Evolutionary conservation across 1,140 invertebrate genomes (phyloP).

Genomic region (Aphaenogaster floridana): DNA sequence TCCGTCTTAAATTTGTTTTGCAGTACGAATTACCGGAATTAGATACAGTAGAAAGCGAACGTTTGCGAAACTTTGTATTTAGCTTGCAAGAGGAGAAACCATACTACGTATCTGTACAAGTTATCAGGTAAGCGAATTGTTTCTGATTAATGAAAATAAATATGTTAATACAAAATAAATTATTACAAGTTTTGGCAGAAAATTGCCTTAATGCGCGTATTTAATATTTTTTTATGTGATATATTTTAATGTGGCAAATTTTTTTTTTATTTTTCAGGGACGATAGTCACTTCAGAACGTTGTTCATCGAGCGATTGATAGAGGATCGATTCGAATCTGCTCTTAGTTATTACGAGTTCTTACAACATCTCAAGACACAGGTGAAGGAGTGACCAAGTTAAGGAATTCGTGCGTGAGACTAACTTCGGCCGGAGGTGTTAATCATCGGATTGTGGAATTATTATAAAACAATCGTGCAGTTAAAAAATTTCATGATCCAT

Average conservation of each 20-base stretch:
- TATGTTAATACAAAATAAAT: not conserved
- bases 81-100: conserved; percentile 95
- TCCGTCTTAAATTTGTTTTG: conserved; percentile 60
- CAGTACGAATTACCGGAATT: conserved; percentile 93
- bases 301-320: conserved; percentile 96
- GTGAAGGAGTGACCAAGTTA: conserved; percentile 90
- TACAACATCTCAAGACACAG: conserved; percentile 97
- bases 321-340: conserved; percentile 98
- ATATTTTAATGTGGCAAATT: not conserved
- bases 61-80: conserved; percentile 93
- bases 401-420: conserved; percentile 47
- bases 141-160: not conserved
- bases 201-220: not conserved
- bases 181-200: not conserved
- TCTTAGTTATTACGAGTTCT: conserved; percentile 99
- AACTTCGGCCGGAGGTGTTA: conserved; percentile 61
- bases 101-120: conserved; percentile 91
- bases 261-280: conserved; percentile 89
- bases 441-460: conserved; percentile 50
- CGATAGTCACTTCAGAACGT: conserved; percentile 93
- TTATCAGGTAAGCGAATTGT: conserved; percentile 91
- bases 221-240: not conserved
- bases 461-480: conserved; percentile 35
- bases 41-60: conserved; percentile 92
- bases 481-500: conserved; percentile 2